Percentiles rank a stretch among this genome's conserved stretches.
Evolutionary conservation across 1,140 invertebrate genomes (phyloP).

Genomic region (Aphis gossypii): DNA sequence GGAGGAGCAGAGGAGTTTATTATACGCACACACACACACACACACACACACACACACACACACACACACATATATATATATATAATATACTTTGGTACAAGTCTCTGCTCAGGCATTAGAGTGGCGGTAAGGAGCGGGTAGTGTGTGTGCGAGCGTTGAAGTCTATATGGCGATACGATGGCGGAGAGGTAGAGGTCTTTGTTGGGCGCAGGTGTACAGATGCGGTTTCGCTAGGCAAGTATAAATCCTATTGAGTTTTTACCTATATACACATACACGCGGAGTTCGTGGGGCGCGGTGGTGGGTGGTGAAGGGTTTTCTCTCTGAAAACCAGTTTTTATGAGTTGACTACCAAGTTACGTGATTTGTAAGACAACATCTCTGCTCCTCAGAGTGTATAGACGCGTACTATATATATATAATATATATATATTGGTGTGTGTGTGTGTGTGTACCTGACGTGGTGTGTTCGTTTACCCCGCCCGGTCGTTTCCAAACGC

Average conservation of each 20-base stretch:
- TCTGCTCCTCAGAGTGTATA: background rate
- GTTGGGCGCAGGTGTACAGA: constrained; percentile 57
- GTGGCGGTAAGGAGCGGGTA: background rate
- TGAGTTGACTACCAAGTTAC: constrained; percentile 55
- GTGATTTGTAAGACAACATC: constrained; percentile 58
- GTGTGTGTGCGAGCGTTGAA: background rate
- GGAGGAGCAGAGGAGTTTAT: background rate
- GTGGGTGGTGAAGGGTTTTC: constrained; percentile 36
- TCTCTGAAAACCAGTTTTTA: constrained; percentile 50
- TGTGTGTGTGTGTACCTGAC: background rate
- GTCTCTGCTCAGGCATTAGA: background rate
- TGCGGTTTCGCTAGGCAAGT: constrained; percentile 46
- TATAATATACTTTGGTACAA: background rate
- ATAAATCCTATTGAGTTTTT: constrained; percentile 53
- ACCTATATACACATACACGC: background rate
- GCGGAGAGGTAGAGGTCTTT: constrained; percentile 22
- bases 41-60: background rate
- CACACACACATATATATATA: too few species aligned
- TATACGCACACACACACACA: background rate
- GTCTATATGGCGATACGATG: background rate
- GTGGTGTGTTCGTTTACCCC: constrained; percentile 50
- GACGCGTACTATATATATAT: background rate
- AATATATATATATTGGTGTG: background rate
- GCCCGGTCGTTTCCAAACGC: constrained; percentile 17
- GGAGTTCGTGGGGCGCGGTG: background rate